Percentiles rank a stretch among this genome's conserved stretches.
phyloP scores from a whole-genome alignment of 2,113 vertebrate species.

The Corvus cornix region DNA sequence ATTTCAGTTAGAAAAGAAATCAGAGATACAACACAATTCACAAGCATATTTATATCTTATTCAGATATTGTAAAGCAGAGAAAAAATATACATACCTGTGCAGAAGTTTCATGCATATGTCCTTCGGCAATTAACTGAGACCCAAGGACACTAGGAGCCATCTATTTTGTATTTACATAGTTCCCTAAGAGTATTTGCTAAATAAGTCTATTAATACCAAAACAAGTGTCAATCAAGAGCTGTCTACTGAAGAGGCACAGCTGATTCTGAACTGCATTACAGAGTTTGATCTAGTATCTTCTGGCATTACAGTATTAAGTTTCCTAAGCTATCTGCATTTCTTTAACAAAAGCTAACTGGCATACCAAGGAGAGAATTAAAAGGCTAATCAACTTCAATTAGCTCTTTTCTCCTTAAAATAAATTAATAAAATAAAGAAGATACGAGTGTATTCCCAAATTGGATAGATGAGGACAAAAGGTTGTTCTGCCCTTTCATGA shows the following conservation, averaged over 20 bases:
- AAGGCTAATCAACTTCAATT: background rate
- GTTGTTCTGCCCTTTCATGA: background rate
- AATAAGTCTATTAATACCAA: background rate
- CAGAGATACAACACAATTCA: background rate
- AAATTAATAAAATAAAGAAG: background rate
- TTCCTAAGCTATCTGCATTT: conserved; percentile 9
- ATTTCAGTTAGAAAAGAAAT: conserved; percentile 8
- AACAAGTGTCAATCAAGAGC: background rate
- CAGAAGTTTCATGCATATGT: background rate
- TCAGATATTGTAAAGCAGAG: background rate
- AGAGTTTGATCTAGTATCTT: background rate
- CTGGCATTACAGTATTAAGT: conserved; percentile 31
- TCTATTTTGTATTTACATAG: background rate
- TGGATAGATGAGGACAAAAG: background rate
- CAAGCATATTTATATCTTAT: background rate
- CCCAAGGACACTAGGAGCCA: background rate
- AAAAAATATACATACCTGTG: background rate
- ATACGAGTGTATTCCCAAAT: background rate
- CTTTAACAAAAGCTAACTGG: background rate
- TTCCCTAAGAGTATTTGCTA: background rate
- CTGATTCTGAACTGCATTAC: background rate
- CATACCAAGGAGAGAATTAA: background rate
- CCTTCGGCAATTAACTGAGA: background rate
- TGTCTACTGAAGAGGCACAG: background rate
- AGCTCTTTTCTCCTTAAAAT: background rate